These are phyloP conservation scores for Adelognathus sp. DNA, from an alignment of 2,888 invertebrate species.

Conservation along the genomic window DNA sequence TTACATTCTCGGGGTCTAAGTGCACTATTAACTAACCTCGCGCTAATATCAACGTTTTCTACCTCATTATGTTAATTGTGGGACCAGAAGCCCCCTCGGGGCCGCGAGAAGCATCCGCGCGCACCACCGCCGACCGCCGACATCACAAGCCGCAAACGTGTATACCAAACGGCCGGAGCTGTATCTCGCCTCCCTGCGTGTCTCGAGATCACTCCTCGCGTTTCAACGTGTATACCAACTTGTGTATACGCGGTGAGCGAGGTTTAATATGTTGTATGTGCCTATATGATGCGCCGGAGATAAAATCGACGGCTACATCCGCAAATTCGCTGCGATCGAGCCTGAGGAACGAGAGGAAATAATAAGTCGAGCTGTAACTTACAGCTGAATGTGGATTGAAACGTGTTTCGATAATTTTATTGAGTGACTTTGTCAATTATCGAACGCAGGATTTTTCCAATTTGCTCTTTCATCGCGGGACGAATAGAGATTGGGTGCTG, in stretches of 20 bases:
- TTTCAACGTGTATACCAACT: neutral
- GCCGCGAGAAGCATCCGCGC: conserved; percentile 60
- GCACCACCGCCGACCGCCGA: conserved; percentile 50
- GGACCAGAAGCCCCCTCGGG: conserved; percentile 64
- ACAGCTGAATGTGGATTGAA: neutral
- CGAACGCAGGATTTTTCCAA: too few relatives aligned
- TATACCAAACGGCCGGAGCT: neutral
- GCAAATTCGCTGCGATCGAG: neutral
- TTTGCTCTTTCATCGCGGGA: too few relatives aligned
- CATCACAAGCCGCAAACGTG: conserved; percentile 19
- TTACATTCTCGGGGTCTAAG: conserved; percentile 71
- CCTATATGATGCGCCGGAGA: neutral
- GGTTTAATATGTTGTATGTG: conserved; percentile 4
- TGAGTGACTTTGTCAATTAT: too few relatives aligned
- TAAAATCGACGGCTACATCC: neutral
- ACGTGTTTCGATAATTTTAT: too few relatives aligned
- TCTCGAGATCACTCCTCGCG: conserved; percentile 9
- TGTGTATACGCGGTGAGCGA: neutral
- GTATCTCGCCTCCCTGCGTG: neutral
- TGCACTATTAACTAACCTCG: conserved; percentile 75
- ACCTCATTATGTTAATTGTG: conserved; percentile 76
- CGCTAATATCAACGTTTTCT: conserved; percentile 74
- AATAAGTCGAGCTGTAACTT: neutral
- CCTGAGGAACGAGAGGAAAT: neutral
- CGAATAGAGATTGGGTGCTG: too few relatives aligned